Conservation (phyloP, 2,113 vertebrate species). For the Eonycteris spelaea region DNA sequence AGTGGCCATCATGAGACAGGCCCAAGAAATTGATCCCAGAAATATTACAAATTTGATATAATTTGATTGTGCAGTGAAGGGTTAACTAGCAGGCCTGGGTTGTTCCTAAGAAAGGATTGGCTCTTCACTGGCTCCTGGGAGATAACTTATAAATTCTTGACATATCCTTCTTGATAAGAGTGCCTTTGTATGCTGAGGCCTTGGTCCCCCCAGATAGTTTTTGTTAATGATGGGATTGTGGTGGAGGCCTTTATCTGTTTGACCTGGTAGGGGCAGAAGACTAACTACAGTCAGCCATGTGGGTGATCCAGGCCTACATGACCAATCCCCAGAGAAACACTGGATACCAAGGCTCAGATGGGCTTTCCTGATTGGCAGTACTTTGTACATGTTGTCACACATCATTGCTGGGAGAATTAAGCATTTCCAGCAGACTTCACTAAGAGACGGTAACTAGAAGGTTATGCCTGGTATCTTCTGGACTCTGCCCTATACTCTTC, state of each 20-base stretch:
- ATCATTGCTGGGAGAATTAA: not conserved
- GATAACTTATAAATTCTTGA: not conserved
- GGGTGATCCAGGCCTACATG: not conserved
- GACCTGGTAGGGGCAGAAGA: not conserved
- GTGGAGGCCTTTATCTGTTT: not conserved
- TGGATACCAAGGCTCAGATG: too few relatives aligned
- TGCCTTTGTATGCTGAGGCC: not conserved
- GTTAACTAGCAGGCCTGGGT: not conserved
- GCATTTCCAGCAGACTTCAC: not conserved
- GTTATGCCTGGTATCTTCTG: not conserved
- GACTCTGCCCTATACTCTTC: not conserved
- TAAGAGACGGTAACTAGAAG: not conserved
- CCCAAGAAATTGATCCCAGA: not conserved
- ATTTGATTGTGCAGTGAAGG: not conserved
- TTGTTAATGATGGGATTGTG: not conserved
- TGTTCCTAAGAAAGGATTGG: not conserved
- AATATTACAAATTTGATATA: not conserved
- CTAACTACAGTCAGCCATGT: not conserved
- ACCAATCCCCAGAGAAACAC: not conserved
- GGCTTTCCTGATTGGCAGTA: not conserved
- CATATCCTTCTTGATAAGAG: not conserved
- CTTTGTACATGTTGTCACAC: not conserved
- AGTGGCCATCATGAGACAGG: not conserved
- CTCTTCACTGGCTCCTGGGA: not conserved
- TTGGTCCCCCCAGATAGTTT: not conserved